These are phyloP conservation scores for Notothenia rossii DNA, from an alignment of 2,113 vertebrate species.

Conservation along the genomic window DNA sequence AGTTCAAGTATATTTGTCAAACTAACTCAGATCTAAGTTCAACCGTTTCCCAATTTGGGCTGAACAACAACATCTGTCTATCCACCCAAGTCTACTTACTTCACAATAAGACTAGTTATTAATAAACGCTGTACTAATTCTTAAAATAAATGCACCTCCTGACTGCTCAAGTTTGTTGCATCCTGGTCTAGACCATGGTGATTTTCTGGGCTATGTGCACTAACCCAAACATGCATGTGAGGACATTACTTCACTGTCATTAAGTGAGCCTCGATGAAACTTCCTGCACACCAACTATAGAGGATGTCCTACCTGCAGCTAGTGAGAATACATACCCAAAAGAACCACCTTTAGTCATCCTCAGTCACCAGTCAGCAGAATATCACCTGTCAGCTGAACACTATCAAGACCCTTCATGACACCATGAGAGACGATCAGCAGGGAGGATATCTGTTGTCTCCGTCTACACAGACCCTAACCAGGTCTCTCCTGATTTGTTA, in stretches of 20 bases:
- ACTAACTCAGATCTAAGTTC: not conserved
- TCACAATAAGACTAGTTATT: not conserved
- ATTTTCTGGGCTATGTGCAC: not conserved
- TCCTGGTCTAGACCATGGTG: not conserved
- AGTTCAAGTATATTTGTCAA: not conserved
- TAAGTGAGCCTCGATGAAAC: not conserved
- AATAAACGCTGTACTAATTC: not conserved
- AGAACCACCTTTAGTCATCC: constrained; percentile 30
- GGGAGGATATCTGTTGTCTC: constrained; percentile 1
- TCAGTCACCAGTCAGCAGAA: not conserved
- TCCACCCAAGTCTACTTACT: no score
- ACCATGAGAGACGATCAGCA: constrained; percentile 1
- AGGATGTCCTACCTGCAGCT: constrained; percentile 7
- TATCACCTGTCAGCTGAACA: constrained; percentile 13
- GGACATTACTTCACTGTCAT: not conserved
- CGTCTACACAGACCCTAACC: constrained; percentile 1
- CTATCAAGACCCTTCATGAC: constrained; percentile 8
- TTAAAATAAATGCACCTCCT: not conserved
- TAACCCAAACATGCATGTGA: not conserved
- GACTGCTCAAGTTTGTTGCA: not conserved
- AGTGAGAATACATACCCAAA: not conserved
- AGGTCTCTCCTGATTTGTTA: not conserved
- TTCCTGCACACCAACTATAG: not conserved
- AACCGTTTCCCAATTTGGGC: no score
- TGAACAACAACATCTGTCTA: no score